A percentile compares a stretch with the other conserved stretches of the same genome.
phyloP scores from a whole-genome alignment of 2,888 invertebrate genomes.

The Mythimna vitellina region DNA sequence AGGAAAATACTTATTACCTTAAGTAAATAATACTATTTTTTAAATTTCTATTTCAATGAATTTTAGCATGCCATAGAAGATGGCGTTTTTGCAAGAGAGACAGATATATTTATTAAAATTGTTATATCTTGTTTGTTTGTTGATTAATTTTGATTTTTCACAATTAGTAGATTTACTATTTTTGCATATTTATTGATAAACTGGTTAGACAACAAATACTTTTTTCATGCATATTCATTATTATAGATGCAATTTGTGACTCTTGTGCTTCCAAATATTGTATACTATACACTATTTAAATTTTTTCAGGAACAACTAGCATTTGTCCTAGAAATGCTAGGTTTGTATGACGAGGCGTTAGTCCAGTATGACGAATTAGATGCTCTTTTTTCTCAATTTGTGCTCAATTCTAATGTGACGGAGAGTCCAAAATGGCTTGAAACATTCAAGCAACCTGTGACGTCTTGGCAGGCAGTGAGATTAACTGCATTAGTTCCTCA shows the following conservation, averaged over 20 bases:
- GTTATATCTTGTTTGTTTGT: too few relatives aligned
- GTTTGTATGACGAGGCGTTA: conserved; percentile 97
- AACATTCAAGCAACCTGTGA: conserved; percentile 94
- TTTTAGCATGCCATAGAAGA: too few relatives aligned
- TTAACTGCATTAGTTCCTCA: conserved; percentile 91
- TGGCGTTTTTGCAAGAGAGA: too few relatives aligned
- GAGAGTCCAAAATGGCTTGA: conserved; percentile 96
- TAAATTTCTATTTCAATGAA: too few relatives aligned
- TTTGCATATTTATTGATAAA: too few relatives aligned
- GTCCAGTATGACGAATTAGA: conserved; percentile 99
- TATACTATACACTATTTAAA: background rate
- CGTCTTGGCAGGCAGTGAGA: conserved; percentile 96
- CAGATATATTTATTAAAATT: too few relatives aligned
- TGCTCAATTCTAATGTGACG: conserved; percentile 97
- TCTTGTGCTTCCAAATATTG: background rate
- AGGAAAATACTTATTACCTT: too few relatives aligned
- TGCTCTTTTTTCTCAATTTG: conserved; percentile 98
- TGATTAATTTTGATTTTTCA: too few relatives aligned
- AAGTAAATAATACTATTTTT: too few relatives aligned
- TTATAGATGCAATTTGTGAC: background rate
- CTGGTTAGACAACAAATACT: too few relatives aligned
- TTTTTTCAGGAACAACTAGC: conserved; percentile 96
- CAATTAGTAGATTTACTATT: too few relatives aligned
- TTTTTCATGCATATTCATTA: background rate
- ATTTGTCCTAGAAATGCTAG: conserved; percentile 98